phyloP scores from a whole-genome alignment of 23 tunicate species.

The Trididemnum nubilum region DNA sequence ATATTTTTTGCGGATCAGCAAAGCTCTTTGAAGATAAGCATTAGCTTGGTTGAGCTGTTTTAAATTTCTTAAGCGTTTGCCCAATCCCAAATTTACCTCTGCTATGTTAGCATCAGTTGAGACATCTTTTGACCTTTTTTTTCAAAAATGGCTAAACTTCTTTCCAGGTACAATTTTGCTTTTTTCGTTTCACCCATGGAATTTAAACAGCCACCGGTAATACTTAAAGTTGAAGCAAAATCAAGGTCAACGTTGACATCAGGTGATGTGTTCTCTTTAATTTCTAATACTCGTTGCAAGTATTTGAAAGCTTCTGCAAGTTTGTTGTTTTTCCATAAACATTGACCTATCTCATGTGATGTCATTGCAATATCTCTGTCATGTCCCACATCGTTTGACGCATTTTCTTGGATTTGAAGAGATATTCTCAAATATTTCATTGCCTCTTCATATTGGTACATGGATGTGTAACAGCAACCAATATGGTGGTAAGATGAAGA shows the following conservation, averaged over 20 bases:
- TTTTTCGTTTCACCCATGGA: not conserved
- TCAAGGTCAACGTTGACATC: not conserved
- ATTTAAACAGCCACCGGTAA: not conserved
- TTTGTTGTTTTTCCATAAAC: not conserved
- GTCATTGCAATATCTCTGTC: not conserved
- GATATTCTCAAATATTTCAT: not conserved
- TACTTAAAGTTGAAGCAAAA: not conserved
- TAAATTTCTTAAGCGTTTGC: not conserved
- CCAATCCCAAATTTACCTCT: too few species aligned
- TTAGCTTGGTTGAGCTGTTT: not conserved
- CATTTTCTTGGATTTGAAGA: not conserved
- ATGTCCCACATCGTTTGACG: not conserved
- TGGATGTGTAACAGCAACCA: not conserved
- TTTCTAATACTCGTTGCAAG: too few species aligned
- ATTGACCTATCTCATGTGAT: not conserved
- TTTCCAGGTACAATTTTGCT: not conserved
- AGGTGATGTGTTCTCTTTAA: not conserved
- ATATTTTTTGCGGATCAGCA: not conserved
- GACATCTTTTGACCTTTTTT: not conserved
- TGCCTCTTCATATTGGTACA: not conserved
- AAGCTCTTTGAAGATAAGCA: not conserved
- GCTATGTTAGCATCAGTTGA: not conserved
- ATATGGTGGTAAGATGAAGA: not conserved
- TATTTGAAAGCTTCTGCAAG: not conserved
- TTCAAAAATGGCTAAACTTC: not conserved